phyloP scores from a whole-genome alignment of 2,888 invertebrate species.

The Catocala sponsa region DNA sequence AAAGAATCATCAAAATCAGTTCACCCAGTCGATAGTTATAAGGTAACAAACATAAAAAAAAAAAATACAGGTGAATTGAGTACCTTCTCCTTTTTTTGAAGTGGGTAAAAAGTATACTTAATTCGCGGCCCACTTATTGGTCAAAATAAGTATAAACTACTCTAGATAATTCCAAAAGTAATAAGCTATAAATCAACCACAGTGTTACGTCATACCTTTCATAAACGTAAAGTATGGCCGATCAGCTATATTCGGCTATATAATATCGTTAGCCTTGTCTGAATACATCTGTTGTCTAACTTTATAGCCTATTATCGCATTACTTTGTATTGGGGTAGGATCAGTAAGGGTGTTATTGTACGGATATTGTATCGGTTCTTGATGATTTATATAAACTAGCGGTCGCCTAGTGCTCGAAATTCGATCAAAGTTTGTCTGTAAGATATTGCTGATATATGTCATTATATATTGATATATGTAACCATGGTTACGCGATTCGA shows the following conservation, averaged over 20 bases:
- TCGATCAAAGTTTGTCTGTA: no score
- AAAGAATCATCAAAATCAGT: no score
- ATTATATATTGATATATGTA: no score
- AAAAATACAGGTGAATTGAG: no score
- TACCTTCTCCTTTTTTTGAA: no score
- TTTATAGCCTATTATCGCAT: slow-evolving; percentile 16
- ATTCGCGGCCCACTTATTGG: no score
- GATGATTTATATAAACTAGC: slow-evolving; percentile 28
- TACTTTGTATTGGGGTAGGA: slow-evolving; percentile 1
- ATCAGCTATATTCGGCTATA: slow-evolving; percentile 10
- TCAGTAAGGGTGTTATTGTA: background rate
- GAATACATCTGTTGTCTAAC: slow-evolving; percentile 19
- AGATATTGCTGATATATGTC: no score
- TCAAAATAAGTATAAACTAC: slow-evolving; percentile 16
- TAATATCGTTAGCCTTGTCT: slow-evolving; percentile 9
- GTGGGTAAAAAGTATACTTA: no score
- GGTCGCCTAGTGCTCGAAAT: no score
- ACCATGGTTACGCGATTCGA: no score
- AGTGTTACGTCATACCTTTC: slow-evolving; percentile 26
- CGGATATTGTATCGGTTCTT: slow-evolving; percentile 6
- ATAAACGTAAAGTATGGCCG: slow-evolving; percentile 26
- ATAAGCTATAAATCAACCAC: slow-evolving; percentile 29
- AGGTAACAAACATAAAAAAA: no score
- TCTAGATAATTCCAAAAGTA: slow-evolving; percentile 18
- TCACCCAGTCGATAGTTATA: no score